Evolutionary conservation across 2,888 invertebrate species (phyloP), one percentile per base, ranked within the genome.

Genomic region (Polylopha cassiicola): DNA sequence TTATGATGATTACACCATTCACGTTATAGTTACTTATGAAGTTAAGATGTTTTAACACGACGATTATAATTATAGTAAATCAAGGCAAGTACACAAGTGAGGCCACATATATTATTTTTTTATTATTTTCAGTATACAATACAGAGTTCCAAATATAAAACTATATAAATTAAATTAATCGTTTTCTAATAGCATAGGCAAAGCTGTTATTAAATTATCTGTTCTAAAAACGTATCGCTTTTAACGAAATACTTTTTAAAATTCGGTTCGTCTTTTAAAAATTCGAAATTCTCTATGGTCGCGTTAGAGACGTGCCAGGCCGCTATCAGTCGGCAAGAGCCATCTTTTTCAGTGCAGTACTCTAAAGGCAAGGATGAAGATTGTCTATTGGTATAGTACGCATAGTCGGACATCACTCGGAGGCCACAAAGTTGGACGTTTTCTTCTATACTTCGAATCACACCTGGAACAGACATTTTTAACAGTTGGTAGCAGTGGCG

Each of bases 231-330:
- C 5, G 53, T 51, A 15, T 42, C 53, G n/a, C 53, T 43, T 36
- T 63, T 66, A 24, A 79, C 60, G 31, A 79, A 79, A 44, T 60
- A 74, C 14, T 73, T 73, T 44, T 74, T 77, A 43, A 84, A 82
- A 6, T 53, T 61, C 0, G 51, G 50, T 41, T 82, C 78, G 22
- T 71, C 66, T 41, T 72, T 75, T 13, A 84, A 57, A 45, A 74
- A 78, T 43, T 79, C 82, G 47, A 77, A 82, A 48, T 80, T 79
- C 43, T 82, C 80, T 29, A 82, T 61, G 5, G 73, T 67, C 0
- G 56, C 37, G 42, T 84, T 82, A 8, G 80, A 69, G 15, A 84
- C 50, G 37, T 84, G 79, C 84, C 84, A 84, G 0, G 78, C 82
- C 0, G 76, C 61, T 1, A 75, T 62, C 1, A 84, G 63, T 46